These are phyloP conservation scores for Crambe crambe DNA, from an alignment of 37 sponge, comb jelly and placozoan genomes.

Conservation along the genomic window DNA sequence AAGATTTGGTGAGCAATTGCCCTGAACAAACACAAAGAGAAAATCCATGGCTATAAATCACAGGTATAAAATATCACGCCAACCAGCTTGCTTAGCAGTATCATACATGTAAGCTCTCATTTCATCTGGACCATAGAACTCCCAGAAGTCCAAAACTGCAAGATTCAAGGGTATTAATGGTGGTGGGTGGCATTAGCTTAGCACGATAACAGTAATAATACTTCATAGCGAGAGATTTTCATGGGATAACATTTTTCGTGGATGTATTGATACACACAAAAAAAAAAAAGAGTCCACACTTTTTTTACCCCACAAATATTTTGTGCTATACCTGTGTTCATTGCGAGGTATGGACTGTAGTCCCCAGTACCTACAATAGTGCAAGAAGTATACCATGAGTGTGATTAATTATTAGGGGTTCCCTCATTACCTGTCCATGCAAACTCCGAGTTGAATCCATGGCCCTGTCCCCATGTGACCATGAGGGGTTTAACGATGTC, in stretches of 20 bases:
- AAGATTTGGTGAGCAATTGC: slow-evolving; percentile 26
- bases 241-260: no score
- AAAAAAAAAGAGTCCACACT: no score
- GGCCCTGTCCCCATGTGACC: slow-evolving; percentile 77
- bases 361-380: neutral
- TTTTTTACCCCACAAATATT: no score
- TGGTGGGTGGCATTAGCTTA: no score
- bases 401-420: neutral
- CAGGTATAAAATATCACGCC: neutral
- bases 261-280: no score
- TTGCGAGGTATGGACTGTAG: neutral
- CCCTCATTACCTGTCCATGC: slow-evolving; percentile 61
- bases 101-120: slow-evolving; percentile 62
- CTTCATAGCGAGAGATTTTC: no score
- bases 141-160: slow-evolving; percentile 84
- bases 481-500: slow-evolving; percentile 59
- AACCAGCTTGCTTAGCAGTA: slow-evolving; percentile 64
- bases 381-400: neutral
- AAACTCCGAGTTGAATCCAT: slow-evolving; percentile 81
- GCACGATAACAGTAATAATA: no score
- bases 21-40: slow-evolving; percentile 12
- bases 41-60: neutral
- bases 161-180: no score
- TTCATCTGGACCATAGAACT: slow-evolving; percentile 54
- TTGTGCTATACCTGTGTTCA: slow-evolving; percentile 10